A percentile compares a stretch with the other conserved stretches of the same genome.
These are phyloP conservation scores for Pycnomerus fuliginosus DNA, from an alignment of 2,888 invertebrate species.

Conservation along the genomic window DNA sequence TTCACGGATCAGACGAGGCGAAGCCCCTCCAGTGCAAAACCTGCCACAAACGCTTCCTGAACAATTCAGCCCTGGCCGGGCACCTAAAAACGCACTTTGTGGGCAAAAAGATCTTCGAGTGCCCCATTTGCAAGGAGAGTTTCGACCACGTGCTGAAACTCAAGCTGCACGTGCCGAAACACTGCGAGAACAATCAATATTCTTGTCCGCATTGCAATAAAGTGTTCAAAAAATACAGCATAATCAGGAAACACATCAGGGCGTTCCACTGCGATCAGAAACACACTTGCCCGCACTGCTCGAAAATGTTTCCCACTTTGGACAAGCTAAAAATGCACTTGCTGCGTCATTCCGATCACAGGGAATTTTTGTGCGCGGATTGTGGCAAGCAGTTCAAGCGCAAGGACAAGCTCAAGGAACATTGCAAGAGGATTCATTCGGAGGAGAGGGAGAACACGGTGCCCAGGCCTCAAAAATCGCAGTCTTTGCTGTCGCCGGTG, in stretches of 20 bases:
- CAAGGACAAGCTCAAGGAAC: slow-evolving; percentile 73
- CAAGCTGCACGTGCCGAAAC: slow-evolving; percentile 66
- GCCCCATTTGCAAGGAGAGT: slow-evolving; percentile 69
- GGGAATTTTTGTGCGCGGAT: slow-evolving; percentile 71
- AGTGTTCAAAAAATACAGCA: slow-evolving; percentile 67
- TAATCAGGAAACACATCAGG: slow-evolving; percentile 71
- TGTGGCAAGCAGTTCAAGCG: slow-evolving; percentile 78
- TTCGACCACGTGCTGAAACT: slow-evolving; percentile 66
- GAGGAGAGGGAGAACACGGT: slow-evolving; percentile 51
- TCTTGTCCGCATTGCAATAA: slow-evolving; percentile 70
- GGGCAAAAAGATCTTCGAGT: slow-evolving; percentile 66
- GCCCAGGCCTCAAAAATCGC: slow-evolving; percentile 31
- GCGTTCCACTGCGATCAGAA: slow-evolving; percentile 70
- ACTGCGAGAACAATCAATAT: slow-evolving; percentile 64
- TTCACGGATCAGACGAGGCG: slow-evolving; percentile 67
- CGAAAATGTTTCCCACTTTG: slow-evolving; percentile 67
- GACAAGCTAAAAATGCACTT: slow-evolving; percentile 74
- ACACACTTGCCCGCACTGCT: slow-evolving; percentile 67
- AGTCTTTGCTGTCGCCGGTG: slow-evolving; percentile 26
- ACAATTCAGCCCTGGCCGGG: slow-evolving; percentile 69
- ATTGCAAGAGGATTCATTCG: slow-evolving; percentile 66
- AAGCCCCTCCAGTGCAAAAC: slow-evolving; percentile 68
- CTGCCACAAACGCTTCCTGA: slow-evolving; percentile 68
- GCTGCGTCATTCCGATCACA: slow-evolving; percentile 63
- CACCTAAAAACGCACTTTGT: slow-evolving; percentile 68